Evolutionary conservation across 2,113 vertebrate species (phyloP).

Genomic region (Lontra canadensis): DNA sequence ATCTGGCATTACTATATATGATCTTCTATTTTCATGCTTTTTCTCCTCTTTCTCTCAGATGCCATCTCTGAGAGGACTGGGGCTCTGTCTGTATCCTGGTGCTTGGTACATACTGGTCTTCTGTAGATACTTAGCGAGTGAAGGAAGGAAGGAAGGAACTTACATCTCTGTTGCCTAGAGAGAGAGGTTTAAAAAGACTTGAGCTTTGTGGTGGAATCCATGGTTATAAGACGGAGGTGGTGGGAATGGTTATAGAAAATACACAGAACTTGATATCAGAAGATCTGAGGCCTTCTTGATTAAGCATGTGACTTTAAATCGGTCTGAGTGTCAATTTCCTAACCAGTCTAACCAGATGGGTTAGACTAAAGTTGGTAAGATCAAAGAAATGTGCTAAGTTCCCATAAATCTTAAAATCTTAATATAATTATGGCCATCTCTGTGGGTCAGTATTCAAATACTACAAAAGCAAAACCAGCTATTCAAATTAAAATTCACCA

Average conservation of each 20-base stretch:
- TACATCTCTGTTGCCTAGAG: neutral
- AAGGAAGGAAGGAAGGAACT: neutral
- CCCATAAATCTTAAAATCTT: conserved; percentile 14
- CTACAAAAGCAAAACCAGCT: conserved; percentile 2
- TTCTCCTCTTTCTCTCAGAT: neutral
- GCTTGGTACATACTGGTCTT: neutral
- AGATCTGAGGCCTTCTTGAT: neutral
- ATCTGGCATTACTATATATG: neutral
- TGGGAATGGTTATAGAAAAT: neutral
- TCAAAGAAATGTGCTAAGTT: neutral
- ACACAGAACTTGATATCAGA: neutral
- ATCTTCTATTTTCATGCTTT: neutral
- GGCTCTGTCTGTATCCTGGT: neutral
- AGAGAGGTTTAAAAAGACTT: neutral
- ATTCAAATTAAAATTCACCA: conserved; percentile 37
- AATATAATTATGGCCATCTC: neutral
- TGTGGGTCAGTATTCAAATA: neutral
- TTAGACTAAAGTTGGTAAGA: neutral
- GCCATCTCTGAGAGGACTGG: neutral
- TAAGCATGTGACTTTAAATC: neutral
- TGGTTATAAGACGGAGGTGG: neutral
- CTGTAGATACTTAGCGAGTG: neutral
- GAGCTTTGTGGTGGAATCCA: neutral
- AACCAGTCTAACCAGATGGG: neutral
- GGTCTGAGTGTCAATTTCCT: neutral